These are phyloP conservation scores for Gallinago paraguaiae DNA, from an alignment of 2,113 vertebrate species.

Conservation along the genomic window DNA sequence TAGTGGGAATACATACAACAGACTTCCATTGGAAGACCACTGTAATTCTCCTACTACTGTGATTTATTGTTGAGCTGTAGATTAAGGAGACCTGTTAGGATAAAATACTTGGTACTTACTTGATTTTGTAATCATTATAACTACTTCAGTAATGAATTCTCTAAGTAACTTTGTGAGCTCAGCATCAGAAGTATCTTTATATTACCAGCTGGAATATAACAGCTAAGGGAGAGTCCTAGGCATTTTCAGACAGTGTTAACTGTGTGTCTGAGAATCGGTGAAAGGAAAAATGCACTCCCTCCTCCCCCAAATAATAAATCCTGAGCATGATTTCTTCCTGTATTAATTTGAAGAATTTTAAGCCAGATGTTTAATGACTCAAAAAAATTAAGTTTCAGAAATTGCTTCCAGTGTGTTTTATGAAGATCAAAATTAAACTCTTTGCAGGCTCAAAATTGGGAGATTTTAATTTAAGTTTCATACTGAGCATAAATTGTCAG, in stretches of 20 bases:
- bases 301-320: background rate
- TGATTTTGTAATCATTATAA: background rate
- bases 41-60: background rate
- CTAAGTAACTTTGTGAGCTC: background rate
- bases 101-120: background rate
- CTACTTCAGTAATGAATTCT: background rate
- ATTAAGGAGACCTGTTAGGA: background rate
- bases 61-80: background rate
- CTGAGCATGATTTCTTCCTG: background rate
- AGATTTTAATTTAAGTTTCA: background rate
- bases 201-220: background rate
- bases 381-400: background rate
- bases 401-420: background rate
- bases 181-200: background rate
- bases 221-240: background rate
- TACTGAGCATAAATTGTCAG: background rate
- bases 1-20: background rate
- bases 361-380: background rate
- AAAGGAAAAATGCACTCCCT: background rate
- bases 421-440: background rate
- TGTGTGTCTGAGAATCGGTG: background rate
- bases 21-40: background rate
- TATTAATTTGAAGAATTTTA: background rate
- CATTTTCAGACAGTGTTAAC: background rate
- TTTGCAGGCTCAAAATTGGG: background rate